Conservation (phyloP, 2,113 vertebrate species). For the Eurypyga helias region DNA sequence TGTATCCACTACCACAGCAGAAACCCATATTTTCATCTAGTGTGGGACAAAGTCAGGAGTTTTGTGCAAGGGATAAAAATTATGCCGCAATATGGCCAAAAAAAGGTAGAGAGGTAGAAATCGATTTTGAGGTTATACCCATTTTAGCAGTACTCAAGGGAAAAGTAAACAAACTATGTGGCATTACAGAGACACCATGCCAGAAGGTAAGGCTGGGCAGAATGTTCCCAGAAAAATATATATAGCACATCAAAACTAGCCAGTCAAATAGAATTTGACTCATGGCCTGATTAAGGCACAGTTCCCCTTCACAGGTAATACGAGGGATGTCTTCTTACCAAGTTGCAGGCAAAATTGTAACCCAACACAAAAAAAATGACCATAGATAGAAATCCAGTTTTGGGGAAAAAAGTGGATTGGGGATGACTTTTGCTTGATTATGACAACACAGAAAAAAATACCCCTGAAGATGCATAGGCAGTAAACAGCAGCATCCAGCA, state of each 20-base stretch:
- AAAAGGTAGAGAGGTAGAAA: neutral
- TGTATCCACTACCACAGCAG: neutral
- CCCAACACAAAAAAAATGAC: neutral
- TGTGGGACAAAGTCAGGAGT: neutral
- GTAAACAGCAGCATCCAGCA: neutral
- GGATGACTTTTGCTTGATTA: neutral
- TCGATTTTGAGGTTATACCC: conserved; percentile 18
- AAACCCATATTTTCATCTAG: neutral
- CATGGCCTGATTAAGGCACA: neutral
- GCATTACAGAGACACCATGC: neutral
- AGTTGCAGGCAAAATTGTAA: neutral
- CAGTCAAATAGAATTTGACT: conserved; percentile 11
- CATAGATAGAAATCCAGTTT: neutral
- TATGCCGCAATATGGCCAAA: fast-evolving
- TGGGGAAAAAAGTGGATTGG: neutral
- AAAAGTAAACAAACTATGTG: neutral
- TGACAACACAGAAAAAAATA: neutral
- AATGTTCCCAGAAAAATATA: conserved; percentile 11
- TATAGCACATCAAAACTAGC: conserved; percentile 24
- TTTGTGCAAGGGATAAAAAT: neutral
- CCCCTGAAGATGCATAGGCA: neutral
- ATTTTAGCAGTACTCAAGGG: neutral
- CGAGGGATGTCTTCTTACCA: neutral
- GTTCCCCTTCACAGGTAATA: neutral
- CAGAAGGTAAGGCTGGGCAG: neutral